Evolutionary conservation across 2,113 vertebrate genomes (phyloP).

Genomic region (Alouatta palliata): DNA sequence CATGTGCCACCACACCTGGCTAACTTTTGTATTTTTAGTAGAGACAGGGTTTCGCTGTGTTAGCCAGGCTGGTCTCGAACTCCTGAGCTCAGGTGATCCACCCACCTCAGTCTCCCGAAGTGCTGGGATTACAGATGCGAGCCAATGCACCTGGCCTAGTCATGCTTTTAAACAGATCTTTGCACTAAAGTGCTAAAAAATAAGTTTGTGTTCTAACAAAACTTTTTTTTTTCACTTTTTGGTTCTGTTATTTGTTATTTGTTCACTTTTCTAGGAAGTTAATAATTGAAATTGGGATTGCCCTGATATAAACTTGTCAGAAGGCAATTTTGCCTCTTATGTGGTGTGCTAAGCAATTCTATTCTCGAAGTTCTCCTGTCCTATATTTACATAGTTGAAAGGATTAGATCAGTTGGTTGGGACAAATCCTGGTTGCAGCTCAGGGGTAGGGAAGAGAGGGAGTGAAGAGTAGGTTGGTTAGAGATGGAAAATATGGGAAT

Average conservation of each 20-base stretch:
- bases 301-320: not conserved
- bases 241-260: not conserved
- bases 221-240: no score
- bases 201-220: not conserved
- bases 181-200: not conserved
- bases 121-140: not conserved
- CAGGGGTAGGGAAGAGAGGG: not conserved
- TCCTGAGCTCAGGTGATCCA: not conserved
- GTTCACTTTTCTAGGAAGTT: not conserved
- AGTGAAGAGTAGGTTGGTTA: conserved; percentile 10
- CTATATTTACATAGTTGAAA: not conserved
- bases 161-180: not conserved
- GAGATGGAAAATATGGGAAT: conserved; percentile 39
- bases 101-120: not conserved
- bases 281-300: not conserved
- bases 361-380: not conserved
- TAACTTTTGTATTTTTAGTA: not conserved
- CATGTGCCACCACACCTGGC: not conserved
- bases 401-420: conserved; percentile 14
- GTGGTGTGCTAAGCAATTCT: not conserved
- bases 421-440: not conserved
- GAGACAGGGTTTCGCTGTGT: not conserved
- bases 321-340: not conserved
- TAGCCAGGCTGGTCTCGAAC: not conserved
- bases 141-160: not conserved